These are phyloP conservation scores for Acropternis orthonyx DNA, from an alignment of 2,797 vertebrate genomes.

Conservation along the genomic window DNA sequence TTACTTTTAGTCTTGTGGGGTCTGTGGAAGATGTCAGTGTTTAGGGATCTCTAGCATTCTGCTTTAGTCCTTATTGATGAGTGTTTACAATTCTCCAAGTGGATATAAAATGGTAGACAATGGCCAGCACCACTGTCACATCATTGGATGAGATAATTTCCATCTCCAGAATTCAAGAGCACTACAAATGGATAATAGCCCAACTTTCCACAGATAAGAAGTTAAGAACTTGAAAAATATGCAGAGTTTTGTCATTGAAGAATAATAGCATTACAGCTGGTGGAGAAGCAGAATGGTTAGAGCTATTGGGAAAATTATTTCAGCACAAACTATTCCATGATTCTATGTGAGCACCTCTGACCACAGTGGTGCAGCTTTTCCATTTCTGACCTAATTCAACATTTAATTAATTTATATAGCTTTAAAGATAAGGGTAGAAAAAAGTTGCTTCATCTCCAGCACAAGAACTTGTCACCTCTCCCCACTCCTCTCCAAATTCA, in stretches of 20 bases:
- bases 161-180: not conserved
- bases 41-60: not conserved
- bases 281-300: slow-evolving; percentile 4
- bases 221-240: slow-evolving; percentile 29
- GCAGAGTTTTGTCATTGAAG: not conserved
- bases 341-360: not conserved
- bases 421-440: not conserved
- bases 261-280: not conserved
- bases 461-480: not conserved
- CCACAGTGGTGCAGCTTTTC: not conserved
- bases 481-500: not conserved
- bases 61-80: not conserved
- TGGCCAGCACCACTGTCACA: not conserved
- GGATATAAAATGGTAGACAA: not conserved
- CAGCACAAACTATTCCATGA: not conserved
- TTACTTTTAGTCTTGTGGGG: not conserved
- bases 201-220: not conserved
- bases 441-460: not conserved
- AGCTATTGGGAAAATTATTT: slow-evolving; percentile 5
- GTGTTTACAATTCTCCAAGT: not conserved
- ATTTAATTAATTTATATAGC: not conserved
- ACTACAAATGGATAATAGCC: not conserved
- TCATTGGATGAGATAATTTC: not conserved
- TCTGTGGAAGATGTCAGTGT: not conserved
- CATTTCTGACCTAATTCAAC: not conserved